phyloP scores from a whole-genome alignment of 2,113 vertebrate species.

The Ciconia boyciana region DNA sequence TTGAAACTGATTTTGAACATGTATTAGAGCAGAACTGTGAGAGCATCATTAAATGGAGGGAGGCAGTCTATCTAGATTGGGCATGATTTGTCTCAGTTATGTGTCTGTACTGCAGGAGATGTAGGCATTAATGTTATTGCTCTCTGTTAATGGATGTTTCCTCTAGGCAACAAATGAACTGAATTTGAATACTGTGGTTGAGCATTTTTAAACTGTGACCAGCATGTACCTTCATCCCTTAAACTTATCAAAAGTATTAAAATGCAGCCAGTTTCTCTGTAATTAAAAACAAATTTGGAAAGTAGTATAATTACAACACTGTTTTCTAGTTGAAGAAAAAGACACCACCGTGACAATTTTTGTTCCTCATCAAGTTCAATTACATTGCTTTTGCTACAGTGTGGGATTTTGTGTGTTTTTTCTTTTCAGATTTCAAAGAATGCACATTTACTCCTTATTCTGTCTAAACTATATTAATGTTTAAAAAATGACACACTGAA shows the following conservation, averaged over 20 bases:
- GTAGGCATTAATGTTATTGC: constrained; percentile 18
- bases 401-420: no score
- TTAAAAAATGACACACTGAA: neutral
- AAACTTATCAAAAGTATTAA: constrained; percentile 1
- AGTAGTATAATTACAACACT: neutral
- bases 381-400: neutral
- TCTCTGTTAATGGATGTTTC: constrained; percentile 44
- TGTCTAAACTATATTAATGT: neutral
- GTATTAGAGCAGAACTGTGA: constrained; percentile 32
- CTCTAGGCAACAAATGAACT: constrained; percentile 41
- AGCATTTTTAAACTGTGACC: constrained; percentile 21
- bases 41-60: constrained; percentile 48
- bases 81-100: constrained; percentile 38
- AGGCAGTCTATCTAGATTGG: constrained; percentile 17
- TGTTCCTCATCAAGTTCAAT: neutral
- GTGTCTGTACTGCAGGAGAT: constrained; percentile 39
- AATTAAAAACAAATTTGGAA: constrained; percentile 21
- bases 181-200: constrained; percentile 50
- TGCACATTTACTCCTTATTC: neutral
- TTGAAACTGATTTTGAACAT: constrained; percentile 51
- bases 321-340: neutral
- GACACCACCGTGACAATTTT: neutral
- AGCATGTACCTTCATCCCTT: neutral
- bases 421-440: neutral
- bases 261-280: neutral